These are phyloP conservation scores for Lysiphlebus fabarum DNA, from an alignment of 1,140 invertebrate genomes.

Conservation along the genomic window DNA sequence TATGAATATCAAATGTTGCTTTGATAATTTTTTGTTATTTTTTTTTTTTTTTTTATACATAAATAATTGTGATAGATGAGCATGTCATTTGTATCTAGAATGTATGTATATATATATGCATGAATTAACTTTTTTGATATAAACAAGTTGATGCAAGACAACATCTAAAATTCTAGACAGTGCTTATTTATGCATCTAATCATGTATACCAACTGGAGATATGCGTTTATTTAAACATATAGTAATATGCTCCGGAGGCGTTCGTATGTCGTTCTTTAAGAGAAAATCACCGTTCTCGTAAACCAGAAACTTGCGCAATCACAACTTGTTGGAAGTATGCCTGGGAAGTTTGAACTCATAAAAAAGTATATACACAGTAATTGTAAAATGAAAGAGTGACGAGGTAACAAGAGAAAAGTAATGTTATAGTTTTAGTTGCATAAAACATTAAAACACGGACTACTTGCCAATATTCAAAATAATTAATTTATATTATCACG, in stretches of 20 bases:
- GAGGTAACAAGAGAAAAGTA: not conserved
- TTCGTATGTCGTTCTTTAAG: conserved; percentile 25
- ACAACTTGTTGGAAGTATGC: conserved; percentile 43
- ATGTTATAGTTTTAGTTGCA: not conserved
- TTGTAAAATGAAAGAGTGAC: conserved; percentile 41
- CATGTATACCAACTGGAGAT: not conserved
- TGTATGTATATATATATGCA: too few species aligned
- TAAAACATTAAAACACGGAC: conserved; percentile 24
- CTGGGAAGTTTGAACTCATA: conserved; percentile 38
- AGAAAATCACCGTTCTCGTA: conserved; percentile 38
- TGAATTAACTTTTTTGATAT: too few species aligned
- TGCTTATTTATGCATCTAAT: conserved; percentile 3
- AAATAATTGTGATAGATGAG: too few species aligned
- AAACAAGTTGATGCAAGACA: not conserved
- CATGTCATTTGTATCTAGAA: too few species aligned
- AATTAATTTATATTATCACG: too few species aligned
- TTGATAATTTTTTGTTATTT: too few species aligned
- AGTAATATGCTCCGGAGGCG: conserved; percentile 13
- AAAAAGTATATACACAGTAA: conserved; percentile 37
- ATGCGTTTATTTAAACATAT: not conserved
- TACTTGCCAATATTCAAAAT: too few species aligned
- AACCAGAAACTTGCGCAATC: conserved; percentile 45
- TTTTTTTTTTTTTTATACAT: too few species aligned
- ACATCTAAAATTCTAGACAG: not conserved
- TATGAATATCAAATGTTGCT: too few species aligned